A percentile compares a stretch with the other conserved stretches of the same genome.
Evolutionary conservation across 2,888 invertebrate genomes (phyloP).

Genomic region (Sicus ferrugineus): DNA sequence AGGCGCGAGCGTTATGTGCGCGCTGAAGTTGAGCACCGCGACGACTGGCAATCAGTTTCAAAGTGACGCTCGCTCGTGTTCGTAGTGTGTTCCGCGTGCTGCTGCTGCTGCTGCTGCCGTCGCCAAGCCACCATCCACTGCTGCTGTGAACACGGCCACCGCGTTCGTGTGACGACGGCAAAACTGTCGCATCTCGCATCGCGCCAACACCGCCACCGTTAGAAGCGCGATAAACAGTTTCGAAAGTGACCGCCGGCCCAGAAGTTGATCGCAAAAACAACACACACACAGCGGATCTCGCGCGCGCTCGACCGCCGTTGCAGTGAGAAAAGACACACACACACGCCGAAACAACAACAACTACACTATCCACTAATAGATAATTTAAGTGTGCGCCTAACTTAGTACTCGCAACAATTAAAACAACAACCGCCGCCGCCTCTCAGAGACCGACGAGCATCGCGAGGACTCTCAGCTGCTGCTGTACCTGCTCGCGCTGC

Average conservation of each 20-base stretch:
- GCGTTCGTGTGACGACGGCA: not conserved
- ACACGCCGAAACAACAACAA: not conserved
- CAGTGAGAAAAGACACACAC: not conserved
- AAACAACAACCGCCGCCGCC: not conserved
- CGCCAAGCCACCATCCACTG: constrained; percentile 3
- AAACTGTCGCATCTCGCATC: not conserved
- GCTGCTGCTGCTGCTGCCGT: constrained; percentile 11
- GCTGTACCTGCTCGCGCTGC: not conserved
- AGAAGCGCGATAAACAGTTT: no score
- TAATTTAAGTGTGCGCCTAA: no score
- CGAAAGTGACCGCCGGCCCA: no score
- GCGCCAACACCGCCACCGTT: no score
- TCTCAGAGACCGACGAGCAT: not conserved
- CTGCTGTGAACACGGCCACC: not conserved
- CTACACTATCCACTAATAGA: not conserved
- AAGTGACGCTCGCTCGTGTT: constrained; percentile 62
- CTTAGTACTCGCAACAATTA: no score
- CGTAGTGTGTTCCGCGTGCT: constrained; percentile 25
- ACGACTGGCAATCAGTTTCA: constrained; percentile 58
- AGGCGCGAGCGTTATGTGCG: constrained; percentile 12
- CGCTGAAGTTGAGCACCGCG: constrained; percentile 41
- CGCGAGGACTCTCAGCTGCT: not conserved
- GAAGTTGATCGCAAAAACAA: no score
- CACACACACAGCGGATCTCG: no score
- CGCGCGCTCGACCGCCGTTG: no score